phyloP scores from a whole-genome alignment of 2,888 invertebrate species.

The Stenichneumon culpator region DNA sequence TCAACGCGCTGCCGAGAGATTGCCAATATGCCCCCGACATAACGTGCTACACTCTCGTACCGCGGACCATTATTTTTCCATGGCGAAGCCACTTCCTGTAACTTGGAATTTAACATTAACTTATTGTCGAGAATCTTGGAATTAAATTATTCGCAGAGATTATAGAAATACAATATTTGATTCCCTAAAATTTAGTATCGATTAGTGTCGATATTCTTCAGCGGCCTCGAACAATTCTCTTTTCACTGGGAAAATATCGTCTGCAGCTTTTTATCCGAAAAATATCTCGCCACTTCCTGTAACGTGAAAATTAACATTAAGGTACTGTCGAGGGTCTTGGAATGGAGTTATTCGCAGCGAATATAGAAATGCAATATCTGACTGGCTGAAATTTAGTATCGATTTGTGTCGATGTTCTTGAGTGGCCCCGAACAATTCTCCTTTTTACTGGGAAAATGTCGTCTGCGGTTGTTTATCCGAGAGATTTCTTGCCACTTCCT shows the following conservation, averaged over 20 bases:
- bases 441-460: neutral
- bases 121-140: slow-evolving; percentile 59
- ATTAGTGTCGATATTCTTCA: neutral
- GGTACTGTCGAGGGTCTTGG: slow-evolving; percentile 57
- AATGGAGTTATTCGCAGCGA: neutral
- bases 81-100: slow-evolving; percentile 28
- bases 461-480: slow-evolving; percentile 36
- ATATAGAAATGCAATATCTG: neutral
- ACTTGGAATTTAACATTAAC: slow-evolving; percentile 55
- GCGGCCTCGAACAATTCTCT: neutral
- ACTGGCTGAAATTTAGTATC: neutral
- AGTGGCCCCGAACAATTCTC: neutral
- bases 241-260: neutral
- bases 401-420: neutral
- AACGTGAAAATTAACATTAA: slow-evolving; percentile 52
- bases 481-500: slow-evolving; percentile 36
- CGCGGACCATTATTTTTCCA: slow-evolving; percentile 51
- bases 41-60: slow-evolving; percentile 58
- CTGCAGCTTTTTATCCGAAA: slow-evolving; percentile 33
- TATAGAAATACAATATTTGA: neutral
- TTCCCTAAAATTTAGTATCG: neutral
- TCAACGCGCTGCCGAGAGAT: slow-evolving; percentile 76
- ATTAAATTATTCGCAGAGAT: neutral
- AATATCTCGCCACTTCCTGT: slow-evolving; percentile 37
- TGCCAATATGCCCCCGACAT: slow-evolving; percentile 79